Conservation (phyloP, 2,888 invertebrate genomes). For the Rhamnusium bicolor region DNA sequence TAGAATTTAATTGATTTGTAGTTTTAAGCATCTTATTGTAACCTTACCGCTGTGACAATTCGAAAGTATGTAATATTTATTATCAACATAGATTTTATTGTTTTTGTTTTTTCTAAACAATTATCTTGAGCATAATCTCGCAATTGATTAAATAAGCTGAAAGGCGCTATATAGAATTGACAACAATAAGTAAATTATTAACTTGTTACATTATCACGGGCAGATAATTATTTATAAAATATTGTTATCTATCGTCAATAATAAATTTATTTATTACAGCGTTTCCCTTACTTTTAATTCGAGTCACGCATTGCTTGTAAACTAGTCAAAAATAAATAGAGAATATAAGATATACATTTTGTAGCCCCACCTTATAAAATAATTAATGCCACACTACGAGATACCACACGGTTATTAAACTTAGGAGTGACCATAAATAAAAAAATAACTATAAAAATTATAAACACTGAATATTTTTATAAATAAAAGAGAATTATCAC, state of each 20-base stretch:
- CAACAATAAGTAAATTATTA: slow-evolving; percentile 40
- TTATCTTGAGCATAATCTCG: slow-evolving; percentile 33
- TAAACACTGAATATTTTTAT: not conserved
- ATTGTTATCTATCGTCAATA: slow-evolving; percentile 29
- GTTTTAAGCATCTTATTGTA: slow-evolving; percentile 30
- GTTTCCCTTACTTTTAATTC: slow-evolving; percentile 24
- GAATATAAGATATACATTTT: slow-evolving; percentile 18
- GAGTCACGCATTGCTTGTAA: slow-evolving; percentile 32
- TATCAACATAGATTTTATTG: slow-evolving; percentile 42
- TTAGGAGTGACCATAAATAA: not conserved
- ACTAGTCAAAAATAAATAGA: slow-evolving; percentile 29
- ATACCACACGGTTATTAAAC: not conserved
- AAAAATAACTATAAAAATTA: not conserved
- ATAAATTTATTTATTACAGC: slow-evolving; percentile 30
- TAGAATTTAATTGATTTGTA: slow-evolving; percentile 25
- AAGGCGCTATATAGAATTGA: slow-evolving; percentile 35
- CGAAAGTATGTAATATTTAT: slow-evolving; percentile 42
- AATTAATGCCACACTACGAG: not conserved
- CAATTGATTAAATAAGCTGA: slow-evolving; percentile 40
- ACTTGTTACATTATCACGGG: slow-evolving; percentile 32
- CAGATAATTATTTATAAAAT: slow-evolving; percentile 36
- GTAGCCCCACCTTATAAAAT: slow-evolving; percentile 21
- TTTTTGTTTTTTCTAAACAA: slow-evolving; percentile 33
- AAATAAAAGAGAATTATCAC: not conserved
- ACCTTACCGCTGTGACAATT: slow-evolving; percentile 41